Evolutionary conservation across 2,888 invertebrate genomes (phyloP), one percentile per base, ranked within the genome.

Genomic region (Ophion ventricosus): DNA sequence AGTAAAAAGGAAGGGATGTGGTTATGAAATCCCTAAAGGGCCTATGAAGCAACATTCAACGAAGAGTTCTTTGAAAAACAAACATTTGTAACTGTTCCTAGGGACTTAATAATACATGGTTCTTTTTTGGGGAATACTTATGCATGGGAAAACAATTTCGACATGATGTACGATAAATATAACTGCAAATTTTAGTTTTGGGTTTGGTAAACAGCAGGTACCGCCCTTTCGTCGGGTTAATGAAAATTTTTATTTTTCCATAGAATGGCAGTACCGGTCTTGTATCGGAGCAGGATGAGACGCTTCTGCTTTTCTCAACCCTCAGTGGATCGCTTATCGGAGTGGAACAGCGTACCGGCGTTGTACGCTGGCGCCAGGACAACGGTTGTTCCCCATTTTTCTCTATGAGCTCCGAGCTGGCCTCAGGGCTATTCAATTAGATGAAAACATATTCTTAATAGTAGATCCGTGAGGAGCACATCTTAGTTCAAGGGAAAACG

Each of bases 291-390:
- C 90, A 90, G 73, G 92, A 93, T 54, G 93, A 93, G 83, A 87
- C 91, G 49, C 88, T 93, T 59, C 85, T 99, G 88, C 95, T 99
- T 85, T 97, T 99, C 91, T 98, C 98, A 64, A 99, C 99, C 67
- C 95, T 99, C 88, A 98, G 98, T 92, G 99, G 99, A 87, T 96
- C 97, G 86, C 96, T 99, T 91, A 96, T 97, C 87, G 99, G 98
- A n/a, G 95, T 99, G 69, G 97, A 98, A 91, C 97, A 97, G 88
- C 94, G 95, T 87, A 96, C 97, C 77, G 99, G 99, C 82, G 95
- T 96, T 90, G 95, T 97, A 89, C 95, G 96, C 90, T 99, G 99
- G 99, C 96, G 96, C 90, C 95, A 98, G 85, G 96, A 97, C 94
- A 98, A 99, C 94, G 98, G 97, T 97, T 95, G 94, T 57, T 54